Base-by-base conservation (phyloP, 2,888 invertebrate genomes). In the Vesta saturnalis region DNA sequence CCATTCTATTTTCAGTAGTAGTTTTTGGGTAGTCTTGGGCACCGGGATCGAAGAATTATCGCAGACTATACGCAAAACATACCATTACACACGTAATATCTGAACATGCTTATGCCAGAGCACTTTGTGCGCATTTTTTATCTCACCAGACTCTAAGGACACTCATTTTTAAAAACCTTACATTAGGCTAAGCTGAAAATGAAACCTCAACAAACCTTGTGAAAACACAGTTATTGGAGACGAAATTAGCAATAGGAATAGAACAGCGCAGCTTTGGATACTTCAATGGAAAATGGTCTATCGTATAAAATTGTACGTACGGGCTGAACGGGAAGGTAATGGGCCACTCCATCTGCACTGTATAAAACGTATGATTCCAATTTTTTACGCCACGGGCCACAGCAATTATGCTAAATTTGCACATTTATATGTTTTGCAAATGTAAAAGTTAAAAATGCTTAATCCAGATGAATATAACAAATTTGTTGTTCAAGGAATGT, bases 1-100 rank as follows among this genome's bases (percentile, higher is more conserved):
- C n/a, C n/a, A n/a, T n/a, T n/a, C n/a, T n/a, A n/a, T n/a, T n/a
- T n/a, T n/a, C n/a, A n/a, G n/a, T n/a, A n/a, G n/a, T n/a, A n/a
- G n/a, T 56, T 23, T 56, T 56, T 56, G 56, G 56, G 56, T 15
- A 56, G 56, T 15, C n/a, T 56, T 56, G 56, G 56, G 21, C 56
- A 56, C 23, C n/a, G 30, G 56, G 30, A 56, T 56, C 15, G 56
- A 56, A 56, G 56, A 56, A 56, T 56, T 23, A 23, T 56, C 21
- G 30, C 56, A 56, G 15, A 56, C 56, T 56, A 14, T 56, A 14
- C 6, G 6, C 21, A 21, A 5, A 30, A 30, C 5, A 54, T 15
- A 19, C 15, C 4, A 6, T 15, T 10, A 10, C 15, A 15, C 54
- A 54, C 19, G 19, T n/a, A n/a, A n/a, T n/a, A n/a, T n/a, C n/a